Base-by-base conservation (phyloP, 1,140 invertebrate species). In the Laodelphax striatellus region DNA sequence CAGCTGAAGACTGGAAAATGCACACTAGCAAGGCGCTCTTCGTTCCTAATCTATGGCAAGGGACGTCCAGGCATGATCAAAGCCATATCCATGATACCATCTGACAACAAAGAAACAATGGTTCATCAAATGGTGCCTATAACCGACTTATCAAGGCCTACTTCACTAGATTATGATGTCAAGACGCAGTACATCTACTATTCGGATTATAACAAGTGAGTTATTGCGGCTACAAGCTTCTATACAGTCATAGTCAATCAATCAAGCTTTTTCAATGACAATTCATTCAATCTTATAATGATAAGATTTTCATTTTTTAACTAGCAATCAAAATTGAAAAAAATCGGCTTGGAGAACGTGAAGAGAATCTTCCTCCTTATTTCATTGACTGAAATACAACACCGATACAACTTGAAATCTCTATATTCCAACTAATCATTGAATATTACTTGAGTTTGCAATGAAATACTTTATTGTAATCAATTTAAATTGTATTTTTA, bases 161-260 rank as follows among this genome's bases (percentile, higher is more conserved):
- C 79, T 43, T 80, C 81, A 22, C 71, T 90, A 44, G 88, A 88
- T 73, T 86, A 80, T 66, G 83, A 90, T 74, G 74, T 80, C 1
- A 71, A 68, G n/a, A 75, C 74, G 21, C 76, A 79, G 60, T 78
- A 77, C 52, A 81, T 92, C 34, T 87, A 88, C 72, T 90, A 82
- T 70, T 80, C 80, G 24, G 83, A 87, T 70, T 73, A 75, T 56
- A 28, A 55, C 19, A 58, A 60, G 64, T 66, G 58, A 60, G 61
- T 60, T n/a, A 13, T 14, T 24, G n/a, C 41, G 17, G n/a, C n/a
- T n/a, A 28, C 24, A 28, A 28, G 24, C 24, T 4, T 28, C n/a
- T n/a, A n/a, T n/a, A n/a, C n/a, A n/a, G n/a, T n/a, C n/a, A n/a
- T n/a, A n/a, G n/a, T n/a, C n/a, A n/a, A n/a, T n/a, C n/a, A n/a